These are phyloP conservation scores for Drosophila nigricruria DNA, from an alignment of 2,888 invertebrate species.

Conservation along the genomic window DNA sequence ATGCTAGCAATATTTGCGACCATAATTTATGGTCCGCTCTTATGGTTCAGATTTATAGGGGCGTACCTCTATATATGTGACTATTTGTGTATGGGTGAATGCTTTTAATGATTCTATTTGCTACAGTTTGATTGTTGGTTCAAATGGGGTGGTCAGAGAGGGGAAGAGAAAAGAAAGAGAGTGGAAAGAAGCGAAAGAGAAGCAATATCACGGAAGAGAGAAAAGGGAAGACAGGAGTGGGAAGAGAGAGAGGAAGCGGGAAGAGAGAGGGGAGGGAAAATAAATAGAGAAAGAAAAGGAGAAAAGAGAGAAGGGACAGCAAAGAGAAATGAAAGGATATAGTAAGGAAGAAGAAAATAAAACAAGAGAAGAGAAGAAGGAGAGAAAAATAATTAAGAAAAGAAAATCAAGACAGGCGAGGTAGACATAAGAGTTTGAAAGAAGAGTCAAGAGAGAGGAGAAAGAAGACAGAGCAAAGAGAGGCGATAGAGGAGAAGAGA, in stretches of 20 bases:
- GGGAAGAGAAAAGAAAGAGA: background rate
- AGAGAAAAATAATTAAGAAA: too few relatives aligned
- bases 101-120: conserved; percentile 71
- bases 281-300: background rate
- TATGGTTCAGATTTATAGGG: conserved; percentile 61
- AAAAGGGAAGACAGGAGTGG: background rate
- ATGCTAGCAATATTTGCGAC: conserved; percentile 70
- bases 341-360: too few relatives aligned
- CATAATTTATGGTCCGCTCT: conserved; percentile 67
- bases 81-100: conserved; percentile 25
- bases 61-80: conserved; percentile 20
- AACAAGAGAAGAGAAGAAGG: background rate
- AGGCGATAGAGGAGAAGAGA: background rate
- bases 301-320: background rate
- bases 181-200: background rate
- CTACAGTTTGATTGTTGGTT: conserved; percentile 37
- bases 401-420: too few relatives aligned
- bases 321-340: background rate
- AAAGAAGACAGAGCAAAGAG: background rate
- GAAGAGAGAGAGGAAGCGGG: too few relatives aligned
- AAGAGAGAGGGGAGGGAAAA: too few relatives aligned
- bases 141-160: conserved; percentile 1
- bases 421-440: too few relatives aligned
- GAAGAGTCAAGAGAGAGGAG: background rate
- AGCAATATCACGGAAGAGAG: background rate